Evolutionary conservation across 2,797 vertebrate genomes (phyloP).

Genomic region (Pitangus sulphuratus): DNA sequence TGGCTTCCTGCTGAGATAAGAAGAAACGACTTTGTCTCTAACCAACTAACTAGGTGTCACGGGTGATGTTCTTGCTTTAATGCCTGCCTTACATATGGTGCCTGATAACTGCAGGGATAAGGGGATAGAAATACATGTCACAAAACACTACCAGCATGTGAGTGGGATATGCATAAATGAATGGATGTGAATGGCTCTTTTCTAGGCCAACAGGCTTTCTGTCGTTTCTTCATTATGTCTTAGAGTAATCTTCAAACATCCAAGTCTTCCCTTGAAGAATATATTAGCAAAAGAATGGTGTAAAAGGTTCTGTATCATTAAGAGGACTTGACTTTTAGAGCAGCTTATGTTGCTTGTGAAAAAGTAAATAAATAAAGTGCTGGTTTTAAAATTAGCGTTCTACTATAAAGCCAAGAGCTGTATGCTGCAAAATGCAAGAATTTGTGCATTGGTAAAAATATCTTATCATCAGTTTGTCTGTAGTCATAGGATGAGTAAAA

Average conservation of each 20-base stretch:
- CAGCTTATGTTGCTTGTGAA: background rate
- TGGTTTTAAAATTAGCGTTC: background rate
- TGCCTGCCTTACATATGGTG: conserved; percentile 35
- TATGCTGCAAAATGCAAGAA: background rate
- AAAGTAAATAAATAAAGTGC: conserved; percentile 8
- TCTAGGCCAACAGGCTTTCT: conserved; percentile 42
- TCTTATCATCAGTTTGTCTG: background rate
- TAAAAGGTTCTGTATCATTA: background rate
- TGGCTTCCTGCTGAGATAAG: conserved; percentile 62
- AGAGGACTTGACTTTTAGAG: background rate
- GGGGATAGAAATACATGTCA: conserved; percentile 41
- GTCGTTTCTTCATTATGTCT: conserved; percentile 10
- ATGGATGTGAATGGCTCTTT: conserved; percentile 36
- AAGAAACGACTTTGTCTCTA: conserved; percentile 51
- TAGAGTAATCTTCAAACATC: conserved; percentile 24
- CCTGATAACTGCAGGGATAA: conserved; percentile 43
- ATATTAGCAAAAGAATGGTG: background rate
- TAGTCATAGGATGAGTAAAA: background rate
- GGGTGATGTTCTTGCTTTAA: conserved; percentile 52
- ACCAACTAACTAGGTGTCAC: conserved; percentile 59
- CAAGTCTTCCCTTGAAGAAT: conserved; percentile 6
- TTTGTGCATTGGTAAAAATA: background rate
- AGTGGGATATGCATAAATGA: conserved; percentile 62
- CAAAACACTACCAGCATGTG: conserved; percentile 40
- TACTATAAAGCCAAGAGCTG: background rate